These are phyloP conservation scores for Onthophagus taurus DNA, from an alignment of 1,140 invertebrate genomes.

Conservation along the genomic window DNA sequence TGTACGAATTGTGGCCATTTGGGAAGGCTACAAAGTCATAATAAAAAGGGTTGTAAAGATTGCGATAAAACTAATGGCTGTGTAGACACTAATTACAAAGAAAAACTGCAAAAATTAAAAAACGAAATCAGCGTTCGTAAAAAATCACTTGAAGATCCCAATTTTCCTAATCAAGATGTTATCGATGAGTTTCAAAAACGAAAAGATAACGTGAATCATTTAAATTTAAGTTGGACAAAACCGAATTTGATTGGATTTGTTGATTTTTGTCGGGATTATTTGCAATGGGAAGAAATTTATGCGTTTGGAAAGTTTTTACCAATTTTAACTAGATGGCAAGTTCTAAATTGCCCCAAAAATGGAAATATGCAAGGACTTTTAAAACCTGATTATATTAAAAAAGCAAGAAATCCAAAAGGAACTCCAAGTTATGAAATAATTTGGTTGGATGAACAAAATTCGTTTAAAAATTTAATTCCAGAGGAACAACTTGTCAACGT, in stretches of 20 bases:
- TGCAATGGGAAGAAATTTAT: conserved; percentile 68
- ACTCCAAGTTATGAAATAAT: conserved; percentile 60
- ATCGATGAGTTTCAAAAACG: conserved; percentile 63
- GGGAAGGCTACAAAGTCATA: conserved; percentile 50
- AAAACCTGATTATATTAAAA: conserved; percentile 46
- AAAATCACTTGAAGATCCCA: conserved; percentile 52
- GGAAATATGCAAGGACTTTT: conserved; percentile 28
- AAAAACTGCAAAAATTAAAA: conserved; percentile 50
- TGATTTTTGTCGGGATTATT: conserved; percentile 40
- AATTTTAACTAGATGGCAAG: conserved; percentile 62
- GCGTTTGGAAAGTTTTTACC: conserved; percentile 69
- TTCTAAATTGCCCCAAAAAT: conserved; percentile 36
- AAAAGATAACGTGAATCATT: conserved; percentile 40
- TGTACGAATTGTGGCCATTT: conserved; percentile 60
- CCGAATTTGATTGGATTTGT: conserved; percentile 61
- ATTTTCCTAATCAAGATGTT: conserved; percentile 62
- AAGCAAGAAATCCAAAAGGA: conserved; percentile 51
- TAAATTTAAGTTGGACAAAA: conserved; percentile 51
- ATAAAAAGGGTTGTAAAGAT: conserved; percentile 48
- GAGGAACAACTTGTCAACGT: conserved; percentile 41
- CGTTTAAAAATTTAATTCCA: conserved; percentile 48
- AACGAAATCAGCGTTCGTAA: conserved; percentile 59
- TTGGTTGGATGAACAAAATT: conserved; percentile 49
- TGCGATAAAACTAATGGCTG: conserved; percentile 53
- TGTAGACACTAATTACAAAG: conserved; percentile 40